These are phyloP conservation scores for Neodontobutis hainanensis DNA, from an alignment of 2,113 vertebrate genomes.

Conservation along the genomic window DNA sequence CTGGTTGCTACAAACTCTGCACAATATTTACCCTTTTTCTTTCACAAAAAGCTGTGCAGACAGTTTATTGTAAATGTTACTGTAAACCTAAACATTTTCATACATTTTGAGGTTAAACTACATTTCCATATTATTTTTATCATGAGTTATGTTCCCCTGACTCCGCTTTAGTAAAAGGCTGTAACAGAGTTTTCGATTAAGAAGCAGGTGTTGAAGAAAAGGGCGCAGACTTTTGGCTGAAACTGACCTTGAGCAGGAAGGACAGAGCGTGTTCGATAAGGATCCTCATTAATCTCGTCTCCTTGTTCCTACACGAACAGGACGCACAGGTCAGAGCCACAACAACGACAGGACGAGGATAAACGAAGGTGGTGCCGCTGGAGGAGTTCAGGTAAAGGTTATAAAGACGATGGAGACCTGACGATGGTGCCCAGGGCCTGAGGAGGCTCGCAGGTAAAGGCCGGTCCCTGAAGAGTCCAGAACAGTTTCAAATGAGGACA, in stretches of 20 bases:
- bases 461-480: slow-evolving; percentile 88
- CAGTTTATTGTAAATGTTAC: no score
- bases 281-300: slow-evolving; percentile 92
- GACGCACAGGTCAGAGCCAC: slow-evolving; percentile 5
- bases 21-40: no score
- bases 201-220: neutral
- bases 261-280: slow-evolving; percentile 90
- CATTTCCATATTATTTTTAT: no score
- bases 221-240: neutral
- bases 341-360: neutral
- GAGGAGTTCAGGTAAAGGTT: neutral
- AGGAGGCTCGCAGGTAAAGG: slow-evolving; percentile 83
- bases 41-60: no score
- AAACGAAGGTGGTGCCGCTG: neutral
- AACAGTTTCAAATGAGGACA: slow-evolving; percentile 88
- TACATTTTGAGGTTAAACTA: no score
- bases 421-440: slow-evolving; percentile 93
- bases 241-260: slow-evolving; percentile 85
- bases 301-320: slow-evolving; percentile 84
- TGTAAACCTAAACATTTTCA: no score
- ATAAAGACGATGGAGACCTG: slow-evolving; percentile 73
- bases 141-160: no score
- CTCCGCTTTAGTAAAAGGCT: no score
- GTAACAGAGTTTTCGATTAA: no score
- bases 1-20: no score